Evolutionary conservation across 2,888 invertebrate species (phyloP).

Genomic region (Thumatha senex): DNA sequence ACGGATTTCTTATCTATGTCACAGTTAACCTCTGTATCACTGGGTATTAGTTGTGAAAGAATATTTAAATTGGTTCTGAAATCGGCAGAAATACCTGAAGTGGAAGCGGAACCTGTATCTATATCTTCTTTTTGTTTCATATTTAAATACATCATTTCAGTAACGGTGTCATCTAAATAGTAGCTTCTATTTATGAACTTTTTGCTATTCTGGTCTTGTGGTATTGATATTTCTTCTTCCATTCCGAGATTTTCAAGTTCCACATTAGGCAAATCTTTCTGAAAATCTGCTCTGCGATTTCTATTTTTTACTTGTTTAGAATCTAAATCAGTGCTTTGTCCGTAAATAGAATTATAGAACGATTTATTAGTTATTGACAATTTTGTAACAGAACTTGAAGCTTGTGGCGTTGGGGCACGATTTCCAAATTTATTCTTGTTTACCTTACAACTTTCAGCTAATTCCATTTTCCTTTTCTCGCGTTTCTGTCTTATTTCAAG

Average conservation of each 20-base stretch:
- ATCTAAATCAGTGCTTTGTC: constrained; percentile 45
- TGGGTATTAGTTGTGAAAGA: constrained; percentile 39
- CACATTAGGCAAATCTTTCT: constrained; percentile 22
- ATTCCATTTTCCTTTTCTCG: constrained; percentile 63
- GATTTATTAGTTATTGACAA: constrained; percentile 76
- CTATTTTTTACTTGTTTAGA: constrained; percentile 37
- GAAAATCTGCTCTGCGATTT: constrained; percentile 33
- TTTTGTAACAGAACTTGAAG: constrained; percentile 70
- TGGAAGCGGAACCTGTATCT: constrained; percentile 41
- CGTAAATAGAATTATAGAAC: constrained; percentile 75
- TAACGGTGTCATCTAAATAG: constrained; percentile 64
- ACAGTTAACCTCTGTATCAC: constrained; percentile 34
- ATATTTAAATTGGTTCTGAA: constrained; percentile 42
- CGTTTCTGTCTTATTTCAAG: constrained; percentile 69
- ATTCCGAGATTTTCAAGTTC: constrained; percentile 26
- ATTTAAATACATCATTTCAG: constrained; percentile 60
- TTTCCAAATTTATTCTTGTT: constrained; percentile 58
- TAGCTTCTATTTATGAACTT: constrained; percentile 60
- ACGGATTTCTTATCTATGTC: constrained; percentile 13
- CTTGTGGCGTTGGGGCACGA: constrained; percentile 54
- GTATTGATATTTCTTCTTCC: constrained; percentile 30
- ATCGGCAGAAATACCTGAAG: constrained; percentile 51
- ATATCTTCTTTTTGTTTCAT: constrained; percentile 44
- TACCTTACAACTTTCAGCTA: constrained; percentile 61
- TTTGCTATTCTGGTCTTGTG: constrained; percentile 38